Conservation (phyloP, 2,888 invertebrate species). For the Spodoptera exigua region DNA sequence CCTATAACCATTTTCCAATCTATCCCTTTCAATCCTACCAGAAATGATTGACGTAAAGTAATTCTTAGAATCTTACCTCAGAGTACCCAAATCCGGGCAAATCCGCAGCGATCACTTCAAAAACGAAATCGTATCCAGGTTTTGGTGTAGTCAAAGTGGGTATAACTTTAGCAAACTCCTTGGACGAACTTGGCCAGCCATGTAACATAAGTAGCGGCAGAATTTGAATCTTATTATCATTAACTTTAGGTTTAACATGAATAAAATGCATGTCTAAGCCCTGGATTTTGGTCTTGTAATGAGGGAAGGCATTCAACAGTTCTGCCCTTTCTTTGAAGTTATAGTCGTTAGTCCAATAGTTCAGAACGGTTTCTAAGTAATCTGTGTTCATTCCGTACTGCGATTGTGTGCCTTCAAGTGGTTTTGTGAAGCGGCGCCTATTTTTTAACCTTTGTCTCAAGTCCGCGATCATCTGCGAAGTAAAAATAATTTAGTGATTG, state of each 20-base stretch:
- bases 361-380: slow-evolving; percentile 90
- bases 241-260: slow-evolving; percentile 89
- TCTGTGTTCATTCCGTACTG: slow-evolving; percentile 95
- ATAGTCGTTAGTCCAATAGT: slow-evolving; percentile 94
- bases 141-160: slow-evolving; percentile 90
- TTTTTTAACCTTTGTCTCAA: slow-evolving; percentile 89
- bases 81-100: slow-evolving; percentile 93
- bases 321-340: slow-evolving; percentile 90
- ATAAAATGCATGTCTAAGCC: slow-evolving; percentile 93
- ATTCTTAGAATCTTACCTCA: slow-evolving; percentile 77
- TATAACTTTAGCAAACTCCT: slow-evolving; percentile 94
- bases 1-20: too few relatives aligned
- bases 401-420: slow-evolving; percentile 92
- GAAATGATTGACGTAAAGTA: too few relatives aligned
- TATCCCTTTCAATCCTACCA: too few relatives aligned
- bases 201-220: slow-evolving; percentile 93
- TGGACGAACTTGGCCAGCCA: slow-evolving; percentile 96
- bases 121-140: slow-evolving; percentile 89
- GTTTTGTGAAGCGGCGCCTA: slow-evolving; percentile 85
- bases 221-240: slow-evolving; percentile 63
- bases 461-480: slow-evolving; percentile 87
- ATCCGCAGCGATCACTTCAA: slow-evolving; percentile 92
- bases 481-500: too few relatives aligned
- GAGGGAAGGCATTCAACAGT: slow-evolving; percentile 92
- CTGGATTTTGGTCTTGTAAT: slow-evolving; percentile 94